A percentile compares a stretch with the other conserved stretches of the same genome.
Evolutionary conservation across 2,113 vertebrate genomes (phyloP).

Genomic region (Myrmecobius fasciatus): DNA sequence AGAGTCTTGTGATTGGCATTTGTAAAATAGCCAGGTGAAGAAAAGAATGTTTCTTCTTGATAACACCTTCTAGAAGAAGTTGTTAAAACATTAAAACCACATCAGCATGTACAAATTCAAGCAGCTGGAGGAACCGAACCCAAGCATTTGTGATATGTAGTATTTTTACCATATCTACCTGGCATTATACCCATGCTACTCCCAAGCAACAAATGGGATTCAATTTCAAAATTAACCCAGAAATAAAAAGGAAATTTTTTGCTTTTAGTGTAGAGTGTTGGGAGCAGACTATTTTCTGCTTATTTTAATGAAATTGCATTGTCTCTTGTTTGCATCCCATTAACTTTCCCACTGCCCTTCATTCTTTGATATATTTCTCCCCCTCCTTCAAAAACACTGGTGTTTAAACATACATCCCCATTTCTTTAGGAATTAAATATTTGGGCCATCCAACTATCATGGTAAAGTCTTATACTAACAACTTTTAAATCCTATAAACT

Average conservation of each 20-base stretch:
- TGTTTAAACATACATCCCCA: not conserved
- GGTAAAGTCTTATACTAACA: not conserved
- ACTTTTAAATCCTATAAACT: not conserved
- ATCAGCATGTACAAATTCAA: conserved; percentile 21
- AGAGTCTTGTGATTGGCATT: conserved; percentile 14
- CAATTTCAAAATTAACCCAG: not conserved
- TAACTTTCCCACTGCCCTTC: not conserved
- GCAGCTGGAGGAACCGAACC: conserved; percentile 9
- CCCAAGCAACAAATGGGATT: not conserved
- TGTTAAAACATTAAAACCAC: conserved; percentile 28
- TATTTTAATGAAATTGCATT: not conserved
- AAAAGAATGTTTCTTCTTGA: conserved; percentile 7
- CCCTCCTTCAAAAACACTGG: not conserved
- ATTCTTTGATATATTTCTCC: not conserved
- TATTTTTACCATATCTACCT: not conserved
- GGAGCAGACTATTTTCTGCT: conserved; percentile 11
- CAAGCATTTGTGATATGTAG: not conserved
- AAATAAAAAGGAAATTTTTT: conserved; percentile 3
- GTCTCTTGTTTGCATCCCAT: not conserved
- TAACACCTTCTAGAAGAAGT: conserved; percentile 38
- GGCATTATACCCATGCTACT: not conserved
- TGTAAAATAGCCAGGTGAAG: conserved; percentile 36
- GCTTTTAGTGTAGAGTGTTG: not conserved
- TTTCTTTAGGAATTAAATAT: not conserved
- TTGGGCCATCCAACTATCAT: not conserved